phyloP scores from a whole-genome alignment of 2,888 invertebrate genomes.

The Apotomis turbidana region DNA sequence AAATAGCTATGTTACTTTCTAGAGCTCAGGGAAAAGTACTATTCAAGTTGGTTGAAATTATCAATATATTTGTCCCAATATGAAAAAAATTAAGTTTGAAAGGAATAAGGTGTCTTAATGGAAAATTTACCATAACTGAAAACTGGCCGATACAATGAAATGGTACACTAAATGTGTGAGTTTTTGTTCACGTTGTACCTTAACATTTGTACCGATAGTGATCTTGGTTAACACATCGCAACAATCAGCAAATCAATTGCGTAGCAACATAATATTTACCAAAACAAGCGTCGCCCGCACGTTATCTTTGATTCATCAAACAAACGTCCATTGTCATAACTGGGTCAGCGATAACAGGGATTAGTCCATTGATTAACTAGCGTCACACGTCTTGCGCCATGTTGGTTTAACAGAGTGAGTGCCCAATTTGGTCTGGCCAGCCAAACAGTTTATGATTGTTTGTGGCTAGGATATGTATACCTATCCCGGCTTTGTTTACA shows the following conservation, averaged over 20 bases:
- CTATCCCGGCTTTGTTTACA: neutral
- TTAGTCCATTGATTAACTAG: constrained; percentile 60
- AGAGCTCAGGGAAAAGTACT: too few relatives aligned
- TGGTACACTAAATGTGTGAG: too few relatives aligned
- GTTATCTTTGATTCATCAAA: constrained; percentile 41
- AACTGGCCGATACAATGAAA: too few relatives aligned
- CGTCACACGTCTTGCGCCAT: constrained; percentile 37
- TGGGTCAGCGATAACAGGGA: constrained; percentile 64
- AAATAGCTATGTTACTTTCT: too few relatives aligned
- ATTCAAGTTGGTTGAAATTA: too few relatives aligned
- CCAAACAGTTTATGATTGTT: neutral
- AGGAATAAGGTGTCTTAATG: too few relatives aligned
- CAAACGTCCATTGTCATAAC: constrained; percentile 55
- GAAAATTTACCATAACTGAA: too few relatives aligned
- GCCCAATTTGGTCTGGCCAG: neutral
- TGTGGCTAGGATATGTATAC: neutral
- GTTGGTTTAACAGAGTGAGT: constrained; percentile 9
- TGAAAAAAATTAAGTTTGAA: too few relatives aligned
- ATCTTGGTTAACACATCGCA: too few relatives aligned
- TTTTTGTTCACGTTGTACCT: too few relatives aligned
- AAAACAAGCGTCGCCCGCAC: constrained; percentile 1
- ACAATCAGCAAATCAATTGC: neutral
- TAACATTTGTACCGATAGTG: too few relatives aligned
- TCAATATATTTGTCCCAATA: too few relatives aligned
- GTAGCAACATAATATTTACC: constrained; percentile 14